Evolutionary conservation across 2,888 invertebrate species (phyloP), one percentile per base, ranked within the genome.

Genomic region (Hymenopus coronatus): DNA sequence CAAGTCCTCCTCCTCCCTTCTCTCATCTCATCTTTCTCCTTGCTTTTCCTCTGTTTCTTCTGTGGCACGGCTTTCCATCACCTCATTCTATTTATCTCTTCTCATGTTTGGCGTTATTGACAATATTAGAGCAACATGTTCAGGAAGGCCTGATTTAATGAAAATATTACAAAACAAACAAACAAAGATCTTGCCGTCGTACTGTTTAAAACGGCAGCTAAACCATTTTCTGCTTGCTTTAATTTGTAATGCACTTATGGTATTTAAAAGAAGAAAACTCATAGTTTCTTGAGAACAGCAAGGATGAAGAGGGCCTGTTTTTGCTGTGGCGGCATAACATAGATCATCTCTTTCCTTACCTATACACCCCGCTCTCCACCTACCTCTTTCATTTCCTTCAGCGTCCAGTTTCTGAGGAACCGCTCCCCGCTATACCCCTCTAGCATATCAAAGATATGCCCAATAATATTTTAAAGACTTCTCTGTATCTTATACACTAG

Each of bases 391-490:
- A 87, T 27, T 28, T 82, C 28, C 28, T 83, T 27, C 88, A n/a
- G 85, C 82, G 28, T 30, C 12, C 83, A 27, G 46, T 28, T 85
- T 40, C 33, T 9, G n/a, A 28, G 33, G 27, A 40, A 70, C 54
- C 54, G 54, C 54, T 25, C 15, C 54, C 54, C 54, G 2, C 40
- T 40, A 40, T 40, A 1, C 40, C 40, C 40, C 40, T 40, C 40
- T 12, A 40, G 40, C 40, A 40, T 85, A 88, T 82, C 85, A 88
- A 88, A 88, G 85, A 85, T 88, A 85, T 88, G 88, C 46, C 85
- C 88, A 85, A 88, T 88, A 88, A 88, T 85, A 85, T 85, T 85
- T 85, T 85, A 28, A 85, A 85, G 20, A 54, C 82, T n/a, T 85
- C 40, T 40, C 40, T 40, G 9, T 40, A 54, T 33, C 86, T 54